Conservation (phyloP, 2,113 vertebrate species). For the Ctenomys sociabilis region DNA sequence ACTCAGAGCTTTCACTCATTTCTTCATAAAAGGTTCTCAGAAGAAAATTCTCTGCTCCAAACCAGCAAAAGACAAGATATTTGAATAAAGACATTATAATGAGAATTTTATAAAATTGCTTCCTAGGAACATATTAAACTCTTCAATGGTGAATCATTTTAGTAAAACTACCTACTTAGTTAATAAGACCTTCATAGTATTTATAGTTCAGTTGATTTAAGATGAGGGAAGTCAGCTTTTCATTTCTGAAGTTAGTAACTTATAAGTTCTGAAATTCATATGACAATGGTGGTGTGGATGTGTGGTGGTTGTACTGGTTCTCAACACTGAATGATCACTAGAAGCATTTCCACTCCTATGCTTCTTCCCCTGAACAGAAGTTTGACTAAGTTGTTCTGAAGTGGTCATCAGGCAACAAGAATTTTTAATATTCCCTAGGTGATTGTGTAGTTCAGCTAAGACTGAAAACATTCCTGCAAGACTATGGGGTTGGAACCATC, state of each 20-base stretch:
- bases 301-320: neutral
- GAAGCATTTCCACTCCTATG: neutral
- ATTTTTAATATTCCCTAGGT: neutral
- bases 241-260: neutral
- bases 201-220: conserved; percentile 36
- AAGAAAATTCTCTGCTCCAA: conserved; percentile 26
- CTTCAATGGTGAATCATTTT: neutral
- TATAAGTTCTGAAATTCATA: conserved; percentile 30
- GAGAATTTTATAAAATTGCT: conserved; percentile 6
- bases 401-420: neutral
- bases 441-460: neutral
- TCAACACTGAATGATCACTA: neutral
- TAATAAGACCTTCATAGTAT: conserved; percentile 17
- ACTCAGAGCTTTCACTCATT: conserved; percentile 8
- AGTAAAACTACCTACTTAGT: conserved; percentile 39
- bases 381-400: neutral
- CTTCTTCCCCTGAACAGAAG: fast-evolving
- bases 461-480: neutral
- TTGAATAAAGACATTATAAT: neutral
- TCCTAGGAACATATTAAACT: conserved; percentile 12
- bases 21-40: conserved; percentile 9
- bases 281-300: neutral
- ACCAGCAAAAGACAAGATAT: neutral
- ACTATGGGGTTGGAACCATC: neutral
- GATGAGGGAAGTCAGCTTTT: neutral